Percentiles rank a stretch among this genome's conserved stretches.
Evolutionary conservation across 1,140 invertebrate genomes (phyloP).

Genomic region (Alviniconcha marisindica): DNA sequence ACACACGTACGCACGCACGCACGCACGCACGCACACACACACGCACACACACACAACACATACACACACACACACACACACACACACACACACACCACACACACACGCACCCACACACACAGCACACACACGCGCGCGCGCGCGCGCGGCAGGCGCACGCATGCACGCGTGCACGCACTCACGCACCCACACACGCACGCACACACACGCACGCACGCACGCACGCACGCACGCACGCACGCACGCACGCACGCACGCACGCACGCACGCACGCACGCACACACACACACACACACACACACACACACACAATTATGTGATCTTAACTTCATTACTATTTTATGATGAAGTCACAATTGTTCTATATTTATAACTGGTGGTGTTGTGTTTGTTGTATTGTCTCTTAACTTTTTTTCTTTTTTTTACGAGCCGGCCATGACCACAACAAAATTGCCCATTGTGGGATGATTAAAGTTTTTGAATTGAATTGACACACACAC

Average conservation of each 20-base stretch:
- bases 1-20: background rate
- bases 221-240: background rate
- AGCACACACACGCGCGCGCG: no score
- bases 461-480: no score
- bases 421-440: no score
- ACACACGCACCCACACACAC: background rate
- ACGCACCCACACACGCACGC: background rate
- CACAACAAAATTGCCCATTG: no score
- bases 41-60: background rate
- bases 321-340: no score
- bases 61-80: background rate
- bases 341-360: no score
- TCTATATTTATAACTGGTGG: no score
- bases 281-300: background rate
- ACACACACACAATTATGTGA: no score
- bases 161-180: no score
- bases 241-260: constrained; percentile 4
- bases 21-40: background rate
- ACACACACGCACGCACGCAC: background rate
- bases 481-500: background rate
- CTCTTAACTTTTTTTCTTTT: no score
- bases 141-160: no score
- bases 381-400: no score
- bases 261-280: background rate
- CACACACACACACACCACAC: background rate